Evolutionary conservation across 1,140 invertebrate genomes (phyloP).

Genomic region (Chymomyza costata): DNA sequence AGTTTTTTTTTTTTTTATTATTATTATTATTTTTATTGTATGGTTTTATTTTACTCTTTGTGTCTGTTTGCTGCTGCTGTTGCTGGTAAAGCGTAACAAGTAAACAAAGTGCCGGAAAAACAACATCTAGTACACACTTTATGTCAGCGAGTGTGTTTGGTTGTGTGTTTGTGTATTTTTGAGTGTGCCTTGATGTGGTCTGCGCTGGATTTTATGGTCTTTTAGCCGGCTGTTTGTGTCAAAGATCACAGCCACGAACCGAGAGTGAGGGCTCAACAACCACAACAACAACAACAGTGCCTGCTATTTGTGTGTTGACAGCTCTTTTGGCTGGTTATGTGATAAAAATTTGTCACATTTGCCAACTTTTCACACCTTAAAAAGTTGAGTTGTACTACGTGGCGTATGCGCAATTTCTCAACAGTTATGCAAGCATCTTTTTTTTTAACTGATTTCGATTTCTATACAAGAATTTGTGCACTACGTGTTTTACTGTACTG

Average conservation of each 20-base stretch:
- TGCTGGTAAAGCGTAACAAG: slow-evolving; percentile 71
- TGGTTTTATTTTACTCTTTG: too few species aligned
- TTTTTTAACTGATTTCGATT: too few species aligned
- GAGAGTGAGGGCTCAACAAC: too few species aligned
- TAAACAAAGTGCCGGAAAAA: slow-evolving; percentile 46
- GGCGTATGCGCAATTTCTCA: slow-evolving; percentile 29
- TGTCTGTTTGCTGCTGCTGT: slow-evolving; percentile 39
- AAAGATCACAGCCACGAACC: slow-evolving; percentile 43
- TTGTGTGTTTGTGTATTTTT: slow-evolving; percentile 12
- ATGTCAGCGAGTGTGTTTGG: slow-evolving; percentile 1
- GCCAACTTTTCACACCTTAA: slow-evolving; percentile 11
- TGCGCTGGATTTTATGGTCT: too few species aligned
- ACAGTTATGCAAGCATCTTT: neutral
- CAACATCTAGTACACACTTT: too few species aligned
- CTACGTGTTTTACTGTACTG: slow-evolving; percentile 5
- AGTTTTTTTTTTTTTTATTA: slow-evolving; percentile 47
- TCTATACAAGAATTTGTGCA: slow-evolving; percentile 15
- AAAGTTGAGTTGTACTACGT: neutral
- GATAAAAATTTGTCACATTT: slow-evolving; percentile 68
- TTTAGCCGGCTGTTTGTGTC: slow-evolving; percentile 34
- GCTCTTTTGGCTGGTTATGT: slow-evolving; percentile 36
- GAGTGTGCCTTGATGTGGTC: slow-evolving; percentile 8
- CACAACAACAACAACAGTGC: too few species aligned
- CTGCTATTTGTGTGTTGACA: slow-evolving; percentile 27
- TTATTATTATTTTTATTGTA: too few species aligned